phyloP scores from a whole-genome alignment of 2,113 vertebrate genomes.

The Rallus limicola region DNA sequence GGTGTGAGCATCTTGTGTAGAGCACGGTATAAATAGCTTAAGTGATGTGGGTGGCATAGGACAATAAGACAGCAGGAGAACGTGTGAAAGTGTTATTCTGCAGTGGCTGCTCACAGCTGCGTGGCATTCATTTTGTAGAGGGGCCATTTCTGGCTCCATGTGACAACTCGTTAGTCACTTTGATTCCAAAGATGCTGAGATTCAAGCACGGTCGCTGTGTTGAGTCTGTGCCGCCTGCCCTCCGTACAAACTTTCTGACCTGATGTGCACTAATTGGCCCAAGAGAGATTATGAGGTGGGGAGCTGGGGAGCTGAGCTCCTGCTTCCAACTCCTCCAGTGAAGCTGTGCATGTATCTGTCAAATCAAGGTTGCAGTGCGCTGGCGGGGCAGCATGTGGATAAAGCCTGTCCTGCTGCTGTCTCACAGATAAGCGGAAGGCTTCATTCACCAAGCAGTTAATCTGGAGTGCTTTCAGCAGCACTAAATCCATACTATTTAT shows the following conservation, averaged over 20 bases:
- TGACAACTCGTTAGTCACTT: not conserved
- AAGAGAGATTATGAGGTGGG: not conserved
- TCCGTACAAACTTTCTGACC: not conserved
- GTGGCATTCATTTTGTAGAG: not conserved
- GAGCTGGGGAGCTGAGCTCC: not conserved
- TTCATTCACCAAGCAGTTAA: conserved; percentile 36
- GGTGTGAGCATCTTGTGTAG: not conserved
- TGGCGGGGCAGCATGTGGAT: not conserved
- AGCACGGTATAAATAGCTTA: not conserved
- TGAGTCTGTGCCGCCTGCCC: not conserved
- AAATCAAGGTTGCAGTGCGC: not conserved
- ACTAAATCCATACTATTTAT: conserved; percentile 42
- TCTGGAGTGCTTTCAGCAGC: not conserved
- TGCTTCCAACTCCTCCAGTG: not conserved
- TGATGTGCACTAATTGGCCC: not conserved
- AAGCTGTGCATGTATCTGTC: not conserved
- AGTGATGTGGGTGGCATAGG: conserved; percentile 19
- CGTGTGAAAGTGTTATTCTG: not conserved
- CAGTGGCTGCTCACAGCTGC: not conserved
- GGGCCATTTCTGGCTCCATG: not conserved
- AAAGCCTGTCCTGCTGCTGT: conserved; percentile 12
- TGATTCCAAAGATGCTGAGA: not conserved
- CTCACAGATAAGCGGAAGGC: conserved; percentile 9
- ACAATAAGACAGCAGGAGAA: not conserved
- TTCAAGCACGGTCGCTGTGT: not conserved